These are phyloP conservation scores for Drosophila bipectinata DNA, from an alignment of 1,140 invertebrate genomes.

Conservation along the genomic window DNA sequence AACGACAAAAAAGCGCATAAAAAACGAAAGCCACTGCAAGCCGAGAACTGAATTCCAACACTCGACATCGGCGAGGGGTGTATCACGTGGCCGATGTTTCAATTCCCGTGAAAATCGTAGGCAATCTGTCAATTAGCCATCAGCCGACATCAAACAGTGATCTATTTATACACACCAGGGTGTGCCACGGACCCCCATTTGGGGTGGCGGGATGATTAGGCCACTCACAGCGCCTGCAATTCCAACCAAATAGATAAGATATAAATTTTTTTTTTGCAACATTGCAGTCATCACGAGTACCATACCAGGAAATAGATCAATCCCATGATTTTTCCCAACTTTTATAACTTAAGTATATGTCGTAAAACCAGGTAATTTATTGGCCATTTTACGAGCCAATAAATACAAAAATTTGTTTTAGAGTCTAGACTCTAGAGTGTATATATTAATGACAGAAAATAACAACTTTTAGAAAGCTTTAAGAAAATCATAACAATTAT, in stretches of 20 bases:
- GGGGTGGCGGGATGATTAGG: background rate
- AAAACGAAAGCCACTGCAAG: slow-evolving; percentile 34
- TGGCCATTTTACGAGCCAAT: background rate
- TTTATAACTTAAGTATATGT: slow-evolving; percentile 6
- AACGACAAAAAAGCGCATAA: slow-evolving; percentile 17
- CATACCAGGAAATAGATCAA: slow-evolving; percentile 3
- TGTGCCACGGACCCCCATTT: background rate
- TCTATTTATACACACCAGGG: slow-evolving; percentile 13
- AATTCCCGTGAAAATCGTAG: slow-evolving; percentile 48
- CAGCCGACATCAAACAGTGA: slow-evolving; percentile 17
- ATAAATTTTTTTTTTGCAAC: background rate
- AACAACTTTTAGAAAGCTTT: too few relatives aligned
- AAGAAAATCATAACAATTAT: background rate
- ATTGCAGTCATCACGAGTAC: slow-evolving; percentile 17
- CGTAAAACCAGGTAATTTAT: slow-evolving; percentile 17
- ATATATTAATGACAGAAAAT: too few relatives aligned
- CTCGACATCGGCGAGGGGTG: slow-evolving; percentile 6
- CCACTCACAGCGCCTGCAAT: slow-evolving; percentile 30
- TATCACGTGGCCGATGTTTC: slow-evolving; percentile 26
- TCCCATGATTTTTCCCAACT: background rate
- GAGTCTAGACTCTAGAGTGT: too few relatives aligned
- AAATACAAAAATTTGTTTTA: background rate
- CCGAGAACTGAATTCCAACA: slow-evolving; percentile 38
- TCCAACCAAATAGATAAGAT: slow-evolving; percentile 21
- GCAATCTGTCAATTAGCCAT: slow-evolving; percentile 31